These are phyloP conservation scores for Acrossocheilus wenchowensis DNA, from an alignment of 2,797 vertebrate species.

Conservation along the genomic window DNA sequence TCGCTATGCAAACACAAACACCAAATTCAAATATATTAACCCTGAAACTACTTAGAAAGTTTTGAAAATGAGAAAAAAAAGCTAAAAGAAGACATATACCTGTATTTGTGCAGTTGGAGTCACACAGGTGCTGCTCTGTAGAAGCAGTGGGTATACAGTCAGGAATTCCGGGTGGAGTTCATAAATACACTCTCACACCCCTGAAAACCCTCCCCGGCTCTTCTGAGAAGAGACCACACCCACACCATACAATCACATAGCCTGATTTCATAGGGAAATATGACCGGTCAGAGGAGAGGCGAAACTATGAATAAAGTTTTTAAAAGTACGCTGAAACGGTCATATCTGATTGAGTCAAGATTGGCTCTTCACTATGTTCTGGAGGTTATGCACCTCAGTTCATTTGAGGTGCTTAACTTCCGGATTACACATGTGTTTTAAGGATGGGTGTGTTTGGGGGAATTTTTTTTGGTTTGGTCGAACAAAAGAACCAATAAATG, in stretches of 20 bases:
- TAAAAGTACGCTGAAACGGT: neutral
- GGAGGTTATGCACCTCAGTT: neutral
- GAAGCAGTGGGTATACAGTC: neutral
- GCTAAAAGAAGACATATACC: constrained; percentile 36
- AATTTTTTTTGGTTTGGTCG: neutral
- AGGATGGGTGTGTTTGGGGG: neutral
- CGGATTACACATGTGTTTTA: neutral
- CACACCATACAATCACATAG: neutral
- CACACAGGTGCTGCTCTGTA: constrained; percentile 1
- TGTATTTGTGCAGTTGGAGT: constrained; percentile 4
- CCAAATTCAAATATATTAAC: neutral
- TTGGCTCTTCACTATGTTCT: neutral
- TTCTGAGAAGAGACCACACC: constrained; percentile 27
- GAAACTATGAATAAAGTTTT: neutral
- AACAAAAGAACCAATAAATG: neutral
- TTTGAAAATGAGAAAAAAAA: neutral
- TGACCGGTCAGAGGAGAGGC: neutral
- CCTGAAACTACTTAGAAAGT: neutral
- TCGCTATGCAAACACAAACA: neutral
- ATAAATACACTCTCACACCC: constrained; percentile 33
- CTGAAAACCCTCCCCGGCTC: constrained; percentile 4
- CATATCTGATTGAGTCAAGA: neutral
- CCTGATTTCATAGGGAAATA: neutral
- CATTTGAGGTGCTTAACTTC: neutral
- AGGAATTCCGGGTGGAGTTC: constrained; percentile 42